These are phyloP conservation scores for Eumaeus atala DNA, from an alignment of 1,140 invertebrate species.

Conservation along the genomic window DNA sequence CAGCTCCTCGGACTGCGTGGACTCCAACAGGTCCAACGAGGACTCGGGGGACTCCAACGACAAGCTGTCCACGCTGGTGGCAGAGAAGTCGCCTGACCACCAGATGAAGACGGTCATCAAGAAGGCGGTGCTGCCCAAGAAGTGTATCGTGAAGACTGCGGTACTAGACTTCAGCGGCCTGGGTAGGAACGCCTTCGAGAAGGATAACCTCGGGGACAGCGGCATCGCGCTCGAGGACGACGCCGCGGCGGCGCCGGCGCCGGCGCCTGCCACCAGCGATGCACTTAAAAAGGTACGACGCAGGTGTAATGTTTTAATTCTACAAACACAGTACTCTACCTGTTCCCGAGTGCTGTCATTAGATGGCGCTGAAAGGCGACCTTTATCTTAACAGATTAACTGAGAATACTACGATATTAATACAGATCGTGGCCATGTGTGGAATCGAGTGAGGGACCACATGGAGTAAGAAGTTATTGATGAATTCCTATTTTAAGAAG, in stretches of 20 bases:
- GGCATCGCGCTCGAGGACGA: constrained; percentile 63
- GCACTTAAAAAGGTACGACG: constrained; percentile 49
- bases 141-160: constrained; percentile 55
- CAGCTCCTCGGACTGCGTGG: constrained; percentile 77
- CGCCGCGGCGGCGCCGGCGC: constrained; percentile 28
- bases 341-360: too few relatives aligned
- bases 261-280: constrained; percentile 42
- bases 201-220: constrained; percentile 58
- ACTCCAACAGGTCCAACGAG: constrained; percentile 64
- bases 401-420: too few relatives aligned
- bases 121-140: constrained; percentile 59
- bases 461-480: too few relatives aligned
- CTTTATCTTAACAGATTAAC: too few relatives aligned
- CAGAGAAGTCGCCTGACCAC: constrained; percentile 61
- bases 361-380: too few relatives aligned
- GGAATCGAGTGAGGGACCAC: too few relatives aligned
- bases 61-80: constrained; percentile 57
- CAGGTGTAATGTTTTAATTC: too few relatives aligned
- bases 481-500: too few relatives aligned
- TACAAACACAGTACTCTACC: too few relatives aligned
- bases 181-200: constrained; percentile 40
- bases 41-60: constrained; percentile 63
- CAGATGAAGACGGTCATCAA: constrained; percentile 68
- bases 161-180: constrained; percentile 64
- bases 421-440: too few relatives aligned